Conservation (phyloP, 2,888 invertebrate genomes). For the Aquatica leii region DNA sequence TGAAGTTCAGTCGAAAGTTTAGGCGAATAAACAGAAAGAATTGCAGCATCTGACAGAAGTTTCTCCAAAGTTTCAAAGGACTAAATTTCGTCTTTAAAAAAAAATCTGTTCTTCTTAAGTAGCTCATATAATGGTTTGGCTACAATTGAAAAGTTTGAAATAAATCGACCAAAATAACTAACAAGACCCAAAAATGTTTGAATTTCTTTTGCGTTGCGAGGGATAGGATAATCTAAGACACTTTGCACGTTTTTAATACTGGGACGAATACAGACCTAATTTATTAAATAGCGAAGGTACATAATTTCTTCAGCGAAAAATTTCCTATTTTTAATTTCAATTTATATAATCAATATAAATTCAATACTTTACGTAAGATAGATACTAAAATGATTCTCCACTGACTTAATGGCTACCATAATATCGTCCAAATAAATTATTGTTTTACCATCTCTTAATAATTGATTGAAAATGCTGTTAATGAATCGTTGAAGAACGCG, state of each 20-base stretch:
- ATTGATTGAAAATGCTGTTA: too few relatives aligned
- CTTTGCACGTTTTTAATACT: background rate
- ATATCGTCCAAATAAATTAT: background rate
- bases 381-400: background rate
- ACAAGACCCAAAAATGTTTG: constrained; percentile 16
- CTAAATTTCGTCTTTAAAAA: background rate
- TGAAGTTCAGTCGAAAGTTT: too few relatives aligned
- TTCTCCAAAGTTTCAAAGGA: background rate
- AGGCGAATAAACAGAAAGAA: too few relatives aligned
- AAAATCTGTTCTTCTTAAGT: too few relatives aligned
- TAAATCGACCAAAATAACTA: constrained; percentile 22
- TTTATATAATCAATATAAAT: too few relatives aligned
- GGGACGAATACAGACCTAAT: background rate
- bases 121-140: background rate
- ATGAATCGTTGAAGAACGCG: too few relatives aligned
- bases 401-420: background rate
- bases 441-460: background rate
- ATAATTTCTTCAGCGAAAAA: background rate
- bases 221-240: constrained; percentile 14
- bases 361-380: too few relatives aligned
- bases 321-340: too few relatives aligned
- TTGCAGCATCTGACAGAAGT: background rate
- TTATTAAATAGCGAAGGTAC: background rate
- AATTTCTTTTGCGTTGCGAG: constrained; percentile 8
- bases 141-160: background rate